Evolutionary conservation across 2,113 vertebrate species (phyloP).

Genomic region (Phodopus roborovskii): DNA sequence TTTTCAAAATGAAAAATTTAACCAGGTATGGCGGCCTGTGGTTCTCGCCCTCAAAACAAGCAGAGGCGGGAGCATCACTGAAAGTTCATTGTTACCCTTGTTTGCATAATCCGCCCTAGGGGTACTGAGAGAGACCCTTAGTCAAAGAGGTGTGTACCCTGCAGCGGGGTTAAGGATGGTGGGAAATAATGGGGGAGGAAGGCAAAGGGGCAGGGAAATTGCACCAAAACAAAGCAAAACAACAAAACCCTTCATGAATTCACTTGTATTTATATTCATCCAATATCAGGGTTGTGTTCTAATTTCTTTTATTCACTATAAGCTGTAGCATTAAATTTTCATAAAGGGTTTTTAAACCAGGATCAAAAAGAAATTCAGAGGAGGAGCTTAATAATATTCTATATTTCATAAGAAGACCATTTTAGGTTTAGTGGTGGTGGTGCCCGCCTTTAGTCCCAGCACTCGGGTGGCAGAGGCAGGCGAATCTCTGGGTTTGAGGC

Average conservation of each 20-base stretch:
- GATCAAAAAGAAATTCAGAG: not conserved
- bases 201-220: not conserved
- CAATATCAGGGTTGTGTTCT: not conserved
- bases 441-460: too few relatives aligned
- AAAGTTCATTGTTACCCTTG: not conserved
- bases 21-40: not conserved
- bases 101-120: not conserved
- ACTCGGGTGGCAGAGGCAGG: too few relatives aligned
- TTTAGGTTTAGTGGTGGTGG: not conserved
- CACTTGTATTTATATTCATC: not conserved
- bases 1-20: constrained; percentile 25
- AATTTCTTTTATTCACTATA: constrained; percentile 38
- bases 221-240: not conserved
- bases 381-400: not conserved
- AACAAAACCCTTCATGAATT: not conserved
- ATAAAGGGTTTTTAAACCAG: not conserved
- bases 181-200: not conserved
- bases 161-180: not conserved
- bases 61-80: not conserved
- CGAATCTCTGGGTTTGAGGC: too few relatives aligned
- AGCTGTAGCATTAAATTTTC: not conserved
- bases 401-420: not conserved
- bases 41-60: not conserved
- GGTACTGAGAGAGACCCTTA: not conserved
- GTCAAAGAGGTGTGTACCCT: not conserved